A percentile compares a stretch with the other conserved stretches of the same genome.
phyloP scores from a whole-genome alignment of 2,113 vertebrate genomes.

The Psettodes erumei region DNA sequence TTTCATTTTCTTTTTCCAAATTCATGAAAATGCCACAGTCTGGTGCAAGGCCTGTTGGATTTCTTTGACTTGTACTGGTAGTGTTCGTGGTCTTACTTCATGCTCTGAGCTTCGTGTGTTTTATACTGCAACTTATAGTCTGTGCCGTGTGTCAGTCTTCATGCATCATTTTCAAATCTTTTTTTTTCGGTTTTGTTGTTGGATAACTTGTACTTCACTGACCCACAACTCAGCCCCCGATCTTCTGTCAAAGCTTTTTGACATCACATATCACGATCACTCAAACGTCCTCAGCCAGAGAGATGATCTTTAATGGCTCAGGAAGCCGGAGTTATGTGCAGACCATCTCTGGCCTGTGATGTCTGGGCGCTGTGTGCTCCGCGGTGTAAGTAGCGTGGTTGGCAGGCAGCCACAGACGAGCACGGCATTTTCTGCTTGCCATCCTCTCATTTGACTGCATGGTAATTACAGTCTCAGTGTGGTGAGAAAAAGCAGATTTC shows the following conservation, averaged over 20 bases:
- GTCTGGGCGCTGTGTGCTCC: constrained; percentile 55
- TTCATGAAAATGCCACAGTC: constrained; percentile 40
- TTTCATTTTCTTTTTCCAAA: constrained; percentile 46
- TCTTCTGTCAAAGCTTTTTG: constrained; percentile 32
- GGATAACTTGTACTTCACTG: constrained; percentile 18
- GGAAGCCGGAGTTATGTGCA: constrained; percentile 50
- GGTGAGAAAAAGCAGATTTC: constrained; percentile 71
- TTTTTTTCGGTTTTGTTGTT: not conserved
- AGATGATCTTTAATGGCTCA: constrained; percentile 68
- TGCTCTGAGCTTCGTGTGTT: constrained; percentile 9
- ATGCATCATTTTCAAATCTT: constrained; percentile 6
- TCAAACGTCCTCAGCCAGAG: constrained; percentile 39
- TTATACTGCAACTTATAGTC: not conserved
- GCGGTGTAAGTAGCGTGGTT: constrained; percentile 70
- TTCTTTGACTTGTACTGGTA: constrained; percentile 17
- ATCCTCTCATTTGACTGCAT: constrained; percentile 77
- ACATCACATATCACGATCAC: constrained; percentile 34
- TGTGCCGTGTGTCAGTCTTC: not conserved
- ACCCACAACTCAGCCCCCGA: constrained; percentile 10
- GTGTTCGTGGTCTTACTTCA: constrained; percentile 2
- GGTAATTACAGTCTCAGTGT: constrained; percentile 76
- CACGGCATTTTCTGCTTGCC: constrained; percentile 68
- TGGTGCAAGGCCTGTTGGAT: constrained; percentile 36
- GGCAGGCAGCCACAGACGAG: constrained; percentile 72
- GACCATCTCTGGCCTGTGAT: constrained; percentile 51